Evolutionary conservation across 2,888 invertebrate species (phyloP), one percentile per base, ranked within the genome.

Genomic region (Frankliniella fusca): DNA sequence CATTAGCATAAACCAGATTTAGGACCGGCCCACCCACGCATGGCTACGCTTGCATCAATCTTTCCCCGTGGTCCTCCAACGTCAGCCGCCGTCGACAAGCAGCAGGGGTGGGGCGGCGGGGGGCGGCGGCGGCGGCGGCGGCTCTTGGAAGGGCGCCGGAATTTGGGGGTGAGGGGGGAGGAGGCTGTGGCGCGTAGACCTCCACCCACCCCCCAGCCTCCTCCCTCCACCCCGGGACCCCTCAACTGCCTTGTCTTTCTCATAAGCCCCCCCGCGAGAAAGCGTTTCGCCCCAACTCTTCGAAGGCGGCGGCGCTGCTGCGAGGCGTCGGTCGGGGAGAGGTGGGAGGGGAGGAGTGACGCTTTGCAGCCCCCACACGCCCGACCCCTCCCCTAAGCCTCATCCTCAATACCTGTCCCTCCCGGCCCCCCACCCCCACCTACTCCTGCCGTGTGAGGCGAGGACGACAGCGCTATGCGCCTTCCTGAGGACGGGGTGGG

Each of bases 1-100:
- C 70, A 70, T 70, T 70, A 70, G 70, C 70, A 70, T 70, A 8
- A n/a, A 70, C n/a, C 70, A 70, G 70, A 70, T 70, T 70, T 70
- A 23, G 23, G 27, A 23, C 18, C 20, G 7, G 70, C 15, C 15
- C 54, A 12, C 54, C 15, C 54, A 54, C 54, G 54, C 15, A 54
- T 12, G 15, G 54, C 15, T 18, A 18, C 54, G 61, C 23, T 27
- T 76, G 70, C 70, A 76, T 27, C 70, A 76, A 76, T 76, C 70
- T 70, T 70, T n/a, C 15, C 70, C 70, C 27, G 7, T 61, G 61
- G 61, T 61, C 61, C 61, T 61, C 61, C 61, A 15, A 18, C 18
- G 61, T 61, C 61, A 61, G 61, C n/a, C 61, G 20, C 20, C 61
- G 61, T n/a, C 61, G 61, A 20, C 61, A n/a, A 61, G 20, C 20